phyloP scores from a whole-genome alignment of 2,797 vertebrate genomes.

The Thamnophis elegans region DNA sequence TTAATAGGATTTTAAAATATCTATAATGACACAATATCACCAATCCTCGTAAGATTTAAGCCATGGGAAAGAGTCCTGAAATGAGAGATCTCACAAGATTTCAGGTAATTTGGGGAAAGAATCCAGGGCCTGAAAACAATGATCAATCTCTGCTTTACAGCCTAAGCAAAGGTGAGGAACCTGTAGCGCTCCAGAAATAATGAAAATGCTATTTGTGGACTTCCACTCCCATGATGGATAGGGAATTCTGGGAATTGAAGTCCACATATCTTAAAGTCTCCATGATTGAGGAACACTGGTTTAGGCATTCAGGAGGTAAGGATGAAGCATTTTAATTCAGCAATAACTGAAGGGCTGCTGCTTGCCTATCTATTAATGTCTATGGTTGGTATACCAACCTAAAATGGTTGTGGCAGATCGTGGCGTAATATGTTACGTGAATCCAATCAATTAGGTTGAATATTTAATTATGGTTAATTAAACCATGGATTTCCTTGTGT shows the following conservation, averaged over 20 bases:
- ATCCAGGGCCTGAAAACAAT: not conserved
- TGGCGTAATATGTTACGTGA: not conserved
- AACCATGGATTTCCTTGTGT: not conserved
- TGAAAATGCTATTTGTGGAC: not conserved
- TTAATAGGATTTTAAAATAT: not conserved
- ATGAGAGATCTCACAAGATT: not conserved
- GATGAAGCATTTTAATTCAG: not conserved
- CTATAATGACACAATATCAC: not conserved
- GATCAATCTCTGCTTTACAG: not conserved
- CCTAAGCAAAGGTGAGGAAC: not conserved
- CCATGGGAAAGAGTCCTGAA: not conserved
- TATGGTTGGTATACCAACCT: not conserved
- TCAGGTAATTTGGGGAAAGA: not conserved
- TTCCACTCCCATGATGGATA: not conserved
- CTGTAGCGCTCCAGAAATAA: not conserved
- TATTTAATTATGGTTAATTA: not conserved
- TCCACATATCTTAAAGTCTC: not conserved
- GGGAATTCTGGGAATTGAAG: not conserved
- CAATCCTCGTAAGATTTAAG: not conserved
- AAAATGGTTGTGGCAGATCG: not conserved
- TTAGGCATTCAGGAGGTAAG: not conserved
- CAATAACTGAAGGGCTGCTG: not conserved
- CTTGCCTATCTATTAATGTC: not conserved
- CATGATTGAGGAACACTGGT: not conserved
- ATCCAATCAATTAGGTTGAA: not conserved